A percentile compares a stretch with the other conserved stretches of the same genome.
Evolutionary conservation across 1,140 invertebrate species (phyloP).

Genomic region (Ips nitidus): DNA sequence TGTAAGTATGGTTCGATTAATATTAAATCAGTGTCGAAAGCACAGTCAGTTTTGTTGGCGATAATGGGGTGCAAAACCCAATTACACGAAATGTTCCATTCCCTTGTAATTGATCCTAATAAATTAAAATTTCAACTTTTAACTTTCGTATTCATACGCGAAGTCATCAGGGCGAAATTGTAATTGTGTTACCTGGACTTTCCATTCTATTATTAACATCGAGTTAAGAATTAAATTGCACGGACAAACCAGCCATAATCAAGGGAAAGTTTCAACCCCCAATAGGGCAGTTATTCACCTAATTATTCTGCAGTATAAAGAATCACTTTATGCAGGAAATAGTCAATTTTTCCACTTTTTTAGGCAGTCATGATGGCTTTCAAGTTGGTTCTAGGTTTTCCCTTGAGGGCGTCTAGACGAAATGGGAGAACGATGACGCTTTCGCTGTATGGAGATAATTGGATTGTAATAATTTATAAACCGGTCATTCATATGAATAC

Average conservation of each 20-base stretch:
- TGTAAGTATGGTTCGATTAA: conserved; percentile 16
- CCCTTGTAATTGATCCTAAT: conserved; percentile 21
- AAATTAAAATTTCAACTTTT: conserved; percentile 18
- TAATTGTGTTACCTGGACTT: background rate
- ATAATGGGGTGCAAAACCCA: conserved; percentile 17
- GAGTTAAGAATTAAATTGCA: conserved; percentile 1
- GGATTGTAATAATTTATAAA: conserved; percentile 7
- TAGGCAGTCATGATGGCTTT: background rate
- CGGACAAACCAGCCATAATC: background rate
- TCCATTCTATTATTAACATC: background rate
- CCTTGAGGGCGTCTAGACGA: conserved; percentile 5
- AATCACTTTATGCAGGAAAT: background rate
- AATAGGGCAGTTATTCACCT: background rate
- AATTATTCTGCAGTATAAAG: background rate
- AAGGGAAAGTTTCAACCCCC: background rate
- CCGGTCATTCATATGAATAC: conserved; percentile 1
- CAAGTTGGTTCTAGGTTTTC: background rate
- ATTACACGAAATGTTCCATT: conserved; percentile 17
- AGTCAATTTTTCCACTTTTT: background rate
- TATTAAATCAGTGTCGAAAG: conserved; percentile 19
- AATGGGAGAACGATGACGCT: background rate
- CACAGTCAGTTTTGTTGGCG: conserved; percentile 16
- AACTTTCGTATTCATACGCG: conserved; percentile 7
- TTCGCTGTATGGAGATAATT: conserved; percentile 1
- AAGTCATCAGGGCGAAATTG: conserved; percentile 4